phyloP scores from a whole-genome alignment of 2,888 invertebrate genomes.

The Drosophila niveifrons region DNA sequence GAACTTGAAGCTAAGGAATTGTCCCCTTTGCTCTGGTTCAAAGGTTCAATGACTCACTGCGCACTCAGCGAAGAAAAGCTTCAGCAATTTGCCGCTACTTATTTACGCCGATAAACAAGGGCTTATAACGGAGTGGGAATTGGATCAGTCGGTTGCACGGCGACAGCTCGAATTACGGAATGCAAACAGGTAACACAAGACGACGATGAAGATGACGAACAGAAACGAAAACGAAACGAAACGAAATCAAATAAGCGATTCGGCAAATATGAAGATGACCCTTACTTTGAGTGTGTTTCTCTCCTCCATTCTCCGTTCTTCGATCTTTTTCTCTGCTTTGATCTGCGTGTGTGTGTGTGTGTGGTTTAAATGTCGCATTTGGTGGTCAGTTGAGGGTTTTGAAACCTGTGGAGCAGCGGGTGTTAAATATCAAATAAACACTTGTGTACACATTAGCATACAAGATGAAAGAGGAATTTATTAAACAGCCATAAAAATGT shows the following conservation, averaged over 20 bases:
- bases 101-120: constrained; percentile 16
- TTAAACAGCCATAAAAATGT: constrained; percentile 30
- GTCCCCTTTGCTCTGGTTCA: neutral
- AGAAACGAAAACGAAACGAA: constrained; percentile 15
- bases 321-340: neutral
- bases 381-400: constrained; percentile 59
- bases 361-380: constrained; percentile 52
- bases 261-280: constrained; percentile 41
- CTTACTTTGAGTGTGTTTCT: constrained; percentile 15
- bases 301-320: neutral
- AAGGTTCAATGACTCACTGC: constrained; percentile 26
- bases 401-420: constrained; percentile 53
- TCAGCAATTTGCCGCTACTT: constrained; percentile 19
- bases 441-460: constrained; percentile 76
- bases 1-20: constrained; percentile 3
- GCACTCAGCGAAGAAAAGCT: constrained; percentile 5
- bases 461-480: constrained; percentile 48
- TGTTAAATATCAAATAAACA: constrained; percentile 81
- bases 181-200: constrained; percentile 57
- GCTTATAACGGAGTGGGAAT: constrained; percentile 42
- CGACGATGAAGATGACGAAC: neutral
- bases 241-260: constrained; percentile 41
- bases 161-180: constrained; percentile 51
- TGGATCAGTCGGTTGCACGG: constrained; percentile 50
- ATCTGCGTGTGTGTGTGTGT: constrained; percentile 19